Evolutionary conservation across 2,797 vertebrate genomes (phyloP), one percentile per base, ranked within the genome.

Genomic region (Delichon dasypus): DNA sequence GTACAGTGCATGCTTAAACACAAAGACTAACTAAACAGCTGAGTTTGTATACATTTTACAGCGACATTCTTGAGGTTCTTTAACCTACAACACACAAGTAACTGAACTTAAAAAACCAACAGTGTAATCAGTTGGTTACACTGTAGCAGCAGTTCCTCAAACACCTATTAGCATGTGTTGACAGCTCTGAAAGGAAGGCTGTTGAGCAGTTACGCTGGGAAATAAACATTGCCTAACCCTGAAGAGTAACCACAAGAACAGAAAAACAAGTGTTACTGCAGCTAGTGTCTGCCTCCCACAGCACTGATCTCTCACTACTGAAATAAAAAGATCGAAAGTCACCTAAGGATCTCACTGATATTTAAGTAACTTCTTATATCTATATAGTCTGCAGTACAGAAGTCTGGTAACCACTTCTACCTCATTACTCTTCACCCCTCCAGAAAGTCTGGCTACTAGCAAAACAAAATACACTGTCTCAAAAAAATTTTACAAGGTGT

Each of bases 141-240:
- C n/a, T 42, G 51, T 17, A 81, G 66, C 66, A 90, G 76, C 47
- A 81, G 75, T 88, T 96, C 93, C 89, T 95, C 94, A 94, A 92
- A 80, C 78, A 77, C 60, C 2, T 77, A 94, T 85, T 88, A 80
- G 82, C 45, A 65, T 64, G 45, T 87, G 95, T 79, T 96, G 94
- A 95, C 90, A 93, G 71, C 45, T 78, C 23, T 62, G 74, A 96
- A 91, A 86, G 81, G 85, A 95, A 95, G 94, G 93, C 82, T 90
- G 72, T 50, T 85, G 94, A 89, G 96, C 95, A 91, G 84, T 90
- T 96, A 74, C 96, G 94, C 97, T 78, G 96, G 97, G 98, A 98
- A 98, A 97, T 85, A 98, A 98, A 97, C 95, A 95, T 98, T 98
- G 98, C 98, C 94, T 96, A 98, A 98, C 96, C 93, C 95, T 57